Evolutionary conservation across 2,113 vertebrate species (phyloP).

Genomic region (Chelonoidis abingdonii): DNA sequence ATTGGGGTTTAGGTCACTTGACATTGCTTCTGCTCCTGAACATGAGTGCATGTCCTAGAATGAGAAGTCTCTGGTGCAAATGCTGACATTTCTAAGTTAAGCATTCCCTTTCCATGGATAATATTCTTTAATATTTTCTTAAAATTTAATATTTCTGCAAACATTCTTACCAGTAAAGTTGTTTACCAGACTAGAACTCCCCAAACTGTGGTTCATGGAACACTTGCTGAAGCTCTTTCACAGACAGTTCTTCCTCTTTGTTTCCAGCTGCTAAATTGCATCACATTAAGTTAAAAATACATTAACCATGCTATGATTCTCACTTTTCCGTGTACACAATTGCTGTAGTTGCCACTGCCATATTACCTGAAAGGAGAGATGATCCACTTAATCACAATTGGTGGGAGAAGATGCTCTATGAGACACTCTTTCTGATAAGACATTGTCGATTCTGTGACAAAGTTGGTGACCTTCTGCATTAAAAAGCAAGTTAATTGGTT

Average conservation of each 20-base stretch:
- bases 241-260: not conserved
- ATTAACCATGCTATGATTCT: not conserved
- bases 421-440: not conserved
- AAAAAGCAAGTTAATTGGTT: not conserved
- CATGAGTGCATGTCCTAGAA: conserved; percentile 8
- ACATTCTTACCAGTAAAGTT: conserved; percentile 1
- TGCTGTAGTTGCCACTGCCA: not conserved
- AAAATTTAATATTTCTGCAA: conserved; percentile 34
- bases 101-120: conserved; percentile 8
- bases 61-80: not conserved
- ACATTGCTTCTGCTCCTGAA: not conserved
- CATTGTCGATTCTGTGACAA: not conserved
- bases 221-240: not conserved
- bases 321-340: not conserved
- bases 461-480: not conserved
- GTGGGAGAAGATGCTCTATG: not conserved
- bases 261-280: not conserved
- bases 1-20: not conserved
- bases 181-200: not conserved
- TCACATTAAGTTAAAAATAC: not conserved
- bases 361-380: not conserved
- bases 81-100: conserved; percentile 27
- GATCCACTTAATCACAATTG: not conserved
- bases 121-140: conserved; percentile 16
- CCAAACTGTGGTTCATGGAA: not conserved